A percentile compares a stretch with the other conserved stretches of the same genome.
phyloP scores from a whole-genome alignment of 2,113 vertebrate species.

The Pseudopodoces humilis region DNA sequence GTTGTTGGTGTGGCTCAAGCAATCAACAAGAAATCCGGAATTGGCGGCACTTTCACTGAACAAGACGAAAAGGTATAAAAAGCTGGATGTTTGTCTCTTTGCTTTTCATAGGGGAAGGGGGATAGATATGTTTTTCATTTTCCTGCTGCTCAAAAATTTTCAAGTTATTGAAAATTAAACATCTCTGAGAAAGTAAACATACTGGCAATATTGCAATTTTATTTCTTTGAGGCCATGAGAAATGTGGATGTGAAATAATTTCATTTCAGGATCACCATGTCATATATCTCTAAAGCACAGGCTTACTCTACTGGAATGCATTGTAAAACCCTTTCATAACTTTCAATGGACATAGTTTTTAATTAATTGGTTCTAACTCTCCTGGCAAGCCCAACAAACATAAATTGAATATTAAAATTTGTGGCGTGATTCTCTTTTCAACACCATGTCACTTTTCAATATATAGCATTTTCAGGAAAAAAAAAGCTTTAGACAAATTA shows the following conservation, averaged over 20 bases:
- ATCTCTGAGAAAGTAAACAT: not conserved
- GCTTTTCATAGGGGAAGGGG: not conserved
- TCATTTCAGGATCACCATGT: not conserved
- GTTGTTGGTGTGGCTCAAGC: conserved; percentile 98
- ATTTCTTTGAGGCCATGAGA: not conserved
- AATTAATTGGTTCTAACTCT: not conserved
- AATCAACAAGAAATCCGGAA: conserved; percentile 94
- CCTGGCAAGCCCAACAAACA: not conserved
- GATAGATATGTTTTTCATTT: not conserved
- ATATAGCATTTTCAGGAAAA: not conserved
- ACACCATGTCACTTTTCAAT: not conserved
- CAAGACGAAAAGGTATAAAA: conserved; percentile 93
- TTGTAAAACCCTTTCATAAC: not conserved
- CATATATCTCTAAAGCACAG: not conserved
- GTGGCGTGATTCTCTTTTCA: not conserved
- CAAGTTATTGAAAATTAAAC: not conserved
- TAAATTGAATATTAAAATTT: not conserved
- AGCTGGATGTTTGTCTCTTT: not conserved
- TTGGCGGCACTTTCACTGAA: conserved; percentile 88
- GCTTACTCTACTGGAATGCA: not conserved
- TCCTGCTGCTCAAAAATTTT: not conserved
- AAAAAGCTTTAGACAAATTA: not conserved
- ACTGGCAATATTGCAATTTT: not conserved
- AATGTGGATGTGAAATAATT: not conserved
- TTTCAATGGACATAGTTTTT: not conserved